A percentile compares a stretch with the other conserved stretches of the same genome.
Conservation (phyloP, 2,113 vertebrate genomes). For the Pelmatolapia mariae region DNA sequence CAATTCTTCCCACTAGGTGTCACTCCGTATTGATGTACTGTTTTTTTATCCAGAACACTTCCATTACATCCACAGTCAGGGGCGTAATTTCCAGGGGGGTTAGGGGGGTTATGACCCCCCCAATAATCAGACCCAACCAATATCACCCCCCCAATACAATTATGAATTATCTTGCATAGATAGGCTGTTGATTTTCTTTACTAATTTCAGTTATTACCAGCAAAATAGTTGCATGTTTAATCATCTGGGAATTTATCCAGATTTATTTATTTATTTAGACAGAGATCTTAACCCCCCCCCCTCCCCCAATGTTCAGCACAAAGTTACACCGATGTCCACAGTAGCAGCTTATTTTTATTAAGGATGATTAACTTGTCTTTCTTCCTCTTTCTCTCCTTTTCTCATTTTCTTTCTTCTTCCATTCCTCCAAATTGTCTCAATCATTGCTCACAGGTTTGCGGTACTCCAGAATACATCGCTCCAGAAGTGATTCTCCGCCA, state of each 20-base stretch:
- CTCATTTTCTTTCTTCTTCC: background rate
- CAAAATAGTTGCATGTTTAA: background rate
- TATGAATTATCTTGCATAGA: background rate
- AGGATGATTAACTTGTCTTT: background rate
- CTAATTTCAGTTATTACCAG: background rate
- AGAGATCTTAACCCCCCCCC: background rate
- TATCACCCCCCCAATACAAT: background rate
- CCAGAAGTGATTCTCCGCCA: conserved; percentile 93
- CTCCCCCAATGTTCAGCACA: background rate
- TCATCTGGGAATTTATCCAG: background rate
- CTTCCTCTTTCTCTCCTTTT: background rate
- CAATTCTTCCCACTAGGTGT: background rate
- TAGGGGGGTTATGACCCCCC: background rate
- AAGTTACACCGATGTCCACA: background rate
- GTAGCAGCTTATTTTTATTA: background rate
- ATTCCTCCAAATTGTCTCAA: background rate
- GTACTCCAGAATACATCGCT: conserved; percentile 94
- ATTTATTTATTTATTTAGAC: background rate
- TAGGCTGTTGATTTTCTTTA: background rate
- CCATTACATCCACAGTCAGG: background rate
- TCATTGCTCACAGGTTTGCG: conserved; percentile 80
- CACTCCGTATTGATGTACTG: background rate
- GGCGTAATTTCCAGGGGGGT: background rate
- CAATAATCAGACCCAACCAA: too few relatives aligned
- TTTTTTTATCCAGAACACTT: background rate